Base-by-base conservation (phyloP, 1,140 invertebrate species). In the Bombus haemorrhoidalis region DNA sequence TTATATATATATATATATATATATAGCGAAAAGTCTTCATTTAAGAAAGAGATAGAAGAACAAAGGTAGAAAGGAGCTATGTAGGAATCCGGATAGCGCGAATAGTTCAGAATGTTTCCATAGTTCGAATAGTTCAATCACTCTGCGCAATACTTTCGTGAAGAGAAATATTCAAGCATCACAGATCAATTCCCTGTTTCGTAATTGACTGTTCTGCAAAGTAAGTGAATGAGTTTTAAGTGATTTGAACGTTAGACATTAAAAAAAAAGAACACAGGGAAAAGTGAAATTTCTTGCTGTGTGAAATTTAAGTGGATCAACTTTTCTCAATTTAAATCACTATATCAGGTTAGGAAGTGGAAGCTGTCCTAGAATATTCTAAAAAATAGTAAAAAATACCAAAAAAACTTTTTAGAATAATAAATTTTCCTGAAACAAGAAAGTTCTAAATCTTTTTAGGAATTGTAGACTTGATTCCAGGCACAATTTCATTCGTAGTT, bases 101-200 rank as follows among this genome's bases (percentile, higher is more conserved):
- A 13, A 41, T 41, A 72, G 37, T 72, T 72, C 37, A 72, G 28
- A 72, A 41, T 43, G 37, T 72, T 72, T 72, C 12, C 69, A 43
- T 41, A n/a, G 25, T 72, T 41, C 28, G 25, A 43, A 72, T 72
- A 72, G 39, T 72, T 72, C 69, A 43, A 72, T 72, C 41, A 72
- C 39, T 41, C 22, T 8, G 13, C 8, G 15, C 32, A 28, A 39
- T 71, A 37, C 68, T 69, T 39, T 28, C 18, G 22, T 0, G 10
- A 13, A 37, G 22, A 12, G 25, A 28, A 39, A 71, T 34, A 37
- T 39, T 39, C 37, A 28, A 39, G 37, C 37, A 4, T 39, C 18
- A 10, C 5, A 4, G 1, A 39, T 39, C 25, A 39, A 41, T 72
- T 71, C 12, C 1, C 10, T 32, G 10, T 41, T 25, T 68, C 34